These are phyloP conservation scores for Xestia c-nigrum DNA, from an alignment of 2,888 invertebrate genomes.

Conservation along the genomic window DNA sequence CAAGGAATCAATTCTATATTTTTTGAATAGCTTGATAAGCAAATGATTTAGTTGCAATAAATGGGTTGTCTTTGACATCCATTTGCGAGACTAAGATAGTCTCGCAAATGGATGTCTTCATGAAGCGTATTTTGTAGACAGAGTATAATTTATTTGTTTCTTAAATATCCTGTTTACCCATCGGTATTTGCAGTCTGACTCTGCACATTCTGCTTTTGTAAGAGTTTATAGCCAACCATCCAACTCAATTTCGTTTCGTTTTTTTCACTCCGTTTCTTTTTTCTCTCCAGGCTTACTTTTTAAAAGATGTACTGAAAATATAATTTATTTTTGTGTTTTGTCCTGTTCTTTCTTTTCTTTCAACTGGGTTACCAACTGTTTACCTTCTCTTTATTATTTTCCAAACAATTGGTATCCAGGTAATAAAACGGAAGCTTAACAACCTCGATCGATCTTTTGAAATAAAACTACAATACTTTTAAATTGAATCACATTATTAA, in stretches of 20 bases:
- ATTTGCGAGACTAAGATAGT: no score
- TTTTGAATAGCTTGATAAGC: neutral
- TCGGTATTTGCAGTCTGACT: neutral
- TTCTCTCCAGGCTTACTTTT: no score
- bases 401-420: neutral
- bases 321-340: no score
- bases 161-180: neutral
- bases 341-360: no score
- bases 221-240: no score
- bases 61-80: neutral
- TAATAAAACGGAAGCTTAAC: conserved; percentile 11
- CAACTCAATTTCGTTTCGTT: no score
- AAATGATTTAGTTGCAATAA: neutral
- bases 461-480: conserved; percentile 15
- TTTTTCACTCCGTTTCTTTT: no score
- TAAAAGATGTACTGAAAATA: no score
- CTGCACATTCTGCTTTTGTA: neutral
- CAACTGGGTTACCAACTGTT: neutral
- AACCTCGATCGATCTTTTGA: conserved; percentile 6
- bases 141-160: neutral
- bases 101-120: neutral
- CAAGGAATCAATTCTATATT: neutral
- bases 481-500: conserved; percentile 35
- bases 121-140: neutral
- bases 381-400: neutral